These are phyloP conservation scores for Sylvia borin DNA, from an alignment of 2,797 vertebrate genomes.

Conservation along the genomic window DNA sequence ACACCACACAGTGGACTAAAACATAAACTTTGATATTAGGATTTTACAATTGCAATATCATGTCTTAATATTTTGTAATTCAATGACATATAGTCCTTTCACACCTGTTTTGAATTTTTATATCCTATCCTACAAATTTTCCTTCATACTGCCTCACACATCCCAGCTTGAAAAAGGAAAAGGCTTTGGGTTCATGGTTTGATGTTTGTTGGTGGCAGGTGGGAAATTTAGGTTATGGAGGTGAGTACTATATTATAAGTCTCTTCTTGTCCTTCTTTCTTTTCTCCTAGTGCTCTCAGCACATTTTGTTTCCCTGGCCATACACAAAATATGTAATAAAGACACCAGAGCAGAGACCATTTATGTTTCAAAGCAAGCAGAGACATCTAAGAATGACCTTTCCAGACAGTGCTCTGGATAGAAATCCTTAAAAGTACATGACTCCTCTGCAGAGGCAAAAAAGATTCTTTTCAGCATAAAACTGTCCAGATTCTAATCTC, in stretches of 20 bases:
- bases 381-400: background rate
- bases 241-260: background rate
- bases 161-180: background rate
- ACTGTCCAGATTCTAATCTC: background rate
- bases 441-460: background rate
- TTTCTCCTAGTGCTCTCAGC: background rate
- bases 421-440: background rate
- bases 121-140: background rate
- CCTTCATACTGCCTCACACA: fast-evolving
- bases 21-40: background rate
- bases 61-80: background rate
- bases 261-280: background rate
- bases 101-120: background rate
- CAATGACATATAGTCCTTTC: background rate
- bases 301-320: background rate
- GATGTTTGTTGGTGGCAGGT: background rate
- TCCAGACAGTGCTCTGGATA: background rate
- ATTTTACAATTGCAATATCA: background rate
- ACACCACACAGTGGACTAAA: background rate
- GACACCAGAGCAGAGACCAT: background rate
- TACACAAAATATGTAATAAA: background rate
- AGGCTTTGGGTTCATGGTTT: background rate
- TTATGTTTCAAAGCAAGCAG: background rate
- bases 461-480: background rate
- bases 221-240: background rate